Base-by-base conservation (phyloP, 2,113 vertebrate genomes). In the Piliocolobus tephrosceles region DNA sequence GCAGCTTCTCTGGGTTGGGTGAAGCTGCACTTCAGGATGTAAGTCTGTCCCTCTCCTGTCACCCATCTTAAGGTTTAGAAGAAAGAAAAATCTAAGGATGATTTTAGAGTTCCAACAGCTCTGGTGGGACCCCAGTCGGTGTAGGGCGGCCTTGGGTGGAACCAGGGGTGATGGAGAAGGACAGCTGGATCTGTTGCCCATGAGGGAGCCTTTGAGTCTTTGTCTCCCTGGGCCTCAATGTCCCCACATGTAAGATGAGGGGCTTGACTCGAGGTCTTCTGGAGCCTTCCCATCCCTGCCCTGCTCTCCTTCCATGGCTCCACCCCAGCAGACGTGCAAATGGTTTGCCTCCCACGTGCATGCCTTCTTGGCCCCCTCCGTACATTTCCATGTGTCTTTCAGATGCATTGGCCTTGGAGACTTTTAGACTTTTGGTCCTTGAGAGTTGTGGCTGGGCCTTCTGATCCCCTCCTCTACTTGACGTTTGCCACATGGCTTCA, bases 401-500 rank as follows among this genome's bases (percentile, higher is more conserved):
- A 43, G 61, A 22, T 57, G 18, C 25, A 3, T 16, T 47, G 8
- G 68, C 68, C 58, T 75, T 47, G 43, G 27, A 70, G 43, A 38
- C 45, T 5, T 23, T 55, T 17, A 70, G 57, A n/a, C 61, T 64
- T 64, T 64, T 64, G 27, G 61, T 38, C 40, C 89, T 78, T 38
- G 22, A 91, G 66, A 58, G 50, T 18, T 4, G 22, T 13, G 47
- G 35, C 58, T 80, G 35, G 27, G 30, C 32, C 76, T 52, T 20
- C 66, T 12, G 23, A 43, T 14, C 38, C 40, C 47, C 14, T 6
- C 30, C n/a, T 68, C 13, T 17, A 20, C 38, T 18, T 40, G 7
- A 70, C 2, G 55, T 47, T 20, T 12, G 30, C 32, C 0, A 1
- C 5, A 0, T 23, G 0, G 55, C 55, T 43, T 45, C 70, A 81